Conservation (phyloP, 2,888 invertebrate genomes). For the Zeuzera pyrina region DNA sequence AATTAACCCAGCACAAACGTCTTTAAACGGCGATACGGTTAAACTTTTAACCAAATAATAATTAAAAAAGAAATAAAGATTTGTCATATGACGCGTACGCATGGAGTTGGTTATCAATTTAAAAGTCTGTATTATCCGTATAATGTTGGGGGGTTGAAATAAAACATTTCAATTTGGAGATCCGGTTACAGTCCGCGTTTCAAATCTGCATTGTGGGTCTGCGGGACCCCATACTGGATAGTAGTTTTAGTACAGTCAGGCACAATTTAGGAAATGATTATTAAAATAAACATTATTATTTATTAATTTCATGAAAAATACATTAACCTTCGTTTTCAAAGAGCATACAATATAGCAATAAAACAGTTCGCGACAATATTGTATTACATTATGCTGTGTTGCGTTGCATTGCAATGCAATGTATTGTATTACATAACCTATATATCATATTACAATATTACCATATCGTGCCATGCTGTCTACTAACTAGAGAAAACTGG, state of each 20-base stretch:
- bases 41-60: conserved; percentile 63
- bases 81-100: conserved; percentile 48
- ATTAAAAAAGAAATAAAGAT: conserved; percentile 32
- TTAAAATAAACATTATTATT: too few species aligned
- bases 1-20: conserved; percentile 30
- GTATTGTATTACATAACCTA: too few species aligned
- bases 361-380: too few species aligned
- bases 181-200: conserved; percentile 66
- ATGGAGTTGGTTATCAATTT: conserved; percentile 67
- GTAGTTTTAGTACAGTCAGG: conserved; percentile 50
- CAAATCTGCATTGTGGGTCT: conserved; percentile 66
- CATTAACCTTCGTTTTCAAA: too few species aligned
- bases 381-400: too few species aligned
- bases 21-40: conserved; percentile 57
- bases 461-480: too few species aligned
- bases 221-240: conserved; percentile 60
- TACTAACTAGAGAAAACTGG: too few species aligned
- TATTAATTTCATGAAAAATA: too few species aligned
- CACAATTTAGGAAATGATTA: too few species aligned
- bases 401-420: too few species aligned
- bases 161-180: conserved; percentile 73
- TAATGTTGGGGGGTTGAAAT: conserved; percentile 55
- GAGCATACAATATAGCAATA: too few species aligned
- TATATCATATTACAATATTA: too few species aligned
- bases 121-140: conserved; percentile 62